Conservation (phyloP, 92 coral and sea anemone species). For the Epizoanthus scotinus region DNA sequence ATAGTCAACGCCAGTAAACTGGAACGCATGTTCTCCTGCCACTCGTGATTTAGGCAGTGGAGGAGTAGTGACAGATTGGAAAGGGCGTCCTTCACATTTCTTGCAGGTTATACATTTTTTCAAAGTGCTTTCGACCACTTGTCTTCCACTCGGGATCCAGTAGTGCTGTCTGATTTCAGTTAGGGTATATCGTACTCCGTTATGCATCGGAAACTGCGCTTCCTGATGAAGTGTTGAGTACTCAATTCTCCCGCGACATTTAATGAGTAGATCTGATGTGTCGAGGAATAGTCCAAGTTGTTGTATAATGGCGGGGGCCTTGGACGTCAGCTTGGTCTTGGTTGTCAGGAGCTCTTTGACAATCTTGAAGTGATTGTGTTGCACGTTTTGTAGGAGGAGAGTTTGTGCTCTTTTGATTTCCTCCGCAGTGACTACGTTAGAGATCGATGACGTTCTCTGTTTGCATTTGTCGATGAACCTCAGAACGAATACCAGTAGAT, state of each 20-base stretch:
- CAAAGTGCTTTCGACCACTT: slow-evolving; percentile 45
- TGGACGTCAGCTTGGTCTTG: slow-evolving; percentile 22
- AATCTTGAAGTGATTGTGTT: slow-evolving; percentile 31
- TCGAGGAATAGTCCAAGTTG: slow-evolving; percentile 49
- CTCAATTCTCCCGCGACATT: slow-evolving; percentile 52
- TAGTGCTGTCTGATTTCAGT: slow-evolving; percentile 57
- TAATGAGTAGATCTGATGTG: slow-evolving; percentile 24
- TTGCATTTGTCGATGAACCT: slow-evolving; percentile 47
- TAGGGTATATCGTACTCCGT: slow-evolving; percentile 55
- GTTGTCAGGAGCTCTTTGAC: slow-evolving; percentile 23
- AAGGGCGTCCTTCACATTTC: slow-evolving; percentile 54
- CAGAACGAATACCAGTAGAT: slow-evolving; percentile 38
- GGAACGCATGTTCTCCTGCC: slow-evolving; percentile 46
- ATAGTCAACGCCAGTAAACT: slow-evolving; percentile 55
- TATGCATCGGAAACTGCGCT: slow-evolving; percentile 50
- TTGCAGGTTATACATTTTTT: slow-evolving; percentile 55
- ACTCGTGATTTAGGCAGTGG: slow-evolving; percentile 52
- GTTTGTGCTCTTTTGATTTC: slow-evolving; percentile 41
- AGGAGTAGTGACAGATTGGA: slow-evolving; percentile 42
- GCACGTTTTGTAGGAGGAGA: slow-evolving; percentile 42
- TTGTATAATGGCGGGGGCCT: slow-evolving; percentile 41
- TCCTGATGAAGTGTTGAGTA: slow-evolving; percentile 36
- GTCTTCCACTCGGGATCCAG: slow-evolving; percentile 66
- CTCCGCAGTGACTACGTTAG: slow-evolving; percentile 35
- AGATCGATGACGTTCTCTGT: slow-evolving; percentile 5